A percentile compares a stretch with the other conserved stretches of the same genome.
Evolutionary conservation across 2,797 vertebrate species (phyloP).

Genomic region (Characodon lateralis): DNA sequence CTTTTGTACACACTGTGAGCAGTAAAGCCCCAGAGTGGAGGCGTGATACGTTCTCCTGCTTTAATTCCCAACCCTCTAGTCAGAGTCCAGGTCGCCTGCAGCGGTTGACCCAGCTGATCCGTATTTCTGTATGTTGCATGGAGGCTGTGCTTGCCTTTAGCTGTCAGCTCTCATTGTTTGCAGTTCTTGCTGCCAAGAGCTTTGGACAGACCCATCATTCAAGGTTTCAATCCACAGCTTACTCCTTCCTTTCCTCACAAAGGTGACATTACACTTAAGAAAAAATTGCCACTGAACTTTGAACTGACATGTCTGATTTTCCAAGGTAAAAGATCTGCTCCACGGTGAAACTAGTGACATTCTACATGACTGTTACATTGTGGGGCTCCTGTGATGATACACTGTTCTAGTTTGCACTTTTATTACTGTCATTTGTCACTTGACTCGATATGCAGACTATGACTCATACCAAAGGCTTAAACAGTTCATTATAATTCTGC

Average conservation of each 20-base stretch:
- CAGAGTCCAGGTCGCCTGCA: slow-evolving; percentile 15
- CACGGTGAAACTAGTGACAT: too few relatives aligned
- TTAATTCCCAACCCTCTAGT: slow-evolving; percentile 14
- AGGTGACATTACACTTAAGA: neutral
- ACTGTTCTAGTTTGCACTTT: too few relatives aligned
- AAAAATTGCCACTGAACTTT: too few relatives aligned
- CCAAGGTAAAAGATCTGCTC: too few relatives aligned
- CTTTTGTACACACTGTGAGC: slow-evolving; percentile 24
- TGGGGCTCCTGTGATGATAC: too few relatives aligned
- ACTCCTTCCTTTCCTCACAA: neutral
- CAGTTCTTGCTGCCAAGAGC: slow-evolving; percentile 23
- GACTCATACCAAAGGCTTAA: too few relatives aligned
- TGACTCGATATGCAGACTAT: too few relatives aligned
- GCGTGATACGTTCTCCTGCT: slow-evolving; percentile 32
- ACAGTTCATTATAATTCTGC: too few relatives aligned
- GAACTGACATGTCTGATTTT: too few relatives aligned
- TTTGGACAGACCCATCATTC: slow-evolving; percentile 14
- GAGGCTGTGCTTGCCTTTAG: slow-evolving; percentile 20
- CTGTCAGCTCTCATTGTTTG: slow-evolving; percentile 26
- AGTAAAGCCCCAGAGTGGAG: slow-evolving; percentile 19
- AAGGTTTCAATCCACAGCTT: slow-evolving; percentile 3
- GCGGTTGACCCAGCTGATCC: slow-evolving; percentile 27
- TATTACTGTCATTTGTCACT: too few relatives aligned
- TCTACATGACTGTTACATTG: too few relatives aligned
- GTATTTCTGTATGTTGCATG: slow-evolving; percentile 17